Conservation (phyloP, 2,797 vertebrate genomes). For the Tokudaia muenninki region DNA sequence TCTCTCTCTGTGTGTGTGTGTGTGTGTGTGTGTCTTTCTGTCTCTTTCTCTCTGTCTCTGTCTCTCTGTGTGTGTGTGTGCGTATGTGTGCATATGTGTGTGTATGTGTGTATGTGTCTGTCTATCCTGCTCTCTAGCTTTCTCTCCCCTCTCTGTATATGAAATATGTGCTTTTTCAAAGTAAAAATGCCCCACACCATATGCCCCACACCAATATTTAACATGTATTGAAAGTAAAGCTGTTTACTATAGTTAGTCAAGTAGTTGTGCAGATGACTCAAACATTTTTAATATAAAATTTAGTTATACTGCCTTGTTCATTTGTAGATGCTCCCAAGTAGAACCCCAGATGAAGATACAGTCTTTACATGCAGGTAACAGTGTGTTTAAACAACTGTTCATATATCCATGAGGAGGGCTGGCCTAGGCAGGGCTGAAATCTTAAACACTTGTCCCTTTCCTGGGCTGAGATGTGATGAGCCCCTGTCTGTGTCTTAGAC, state of each 20-base stretch:
- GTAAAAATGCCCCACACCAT: background rate
- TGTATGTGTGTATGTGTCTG: background rate
- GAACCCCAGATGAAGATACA: background rate
- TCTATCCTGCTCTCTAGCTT: background rate
- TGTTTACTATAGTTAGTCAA: background rate
- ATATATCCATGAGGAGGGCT: background rate
- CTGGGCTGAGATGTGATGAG: background rate
- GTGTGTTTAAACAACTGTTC: background rate
- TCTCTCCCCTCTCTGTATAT: background rate
- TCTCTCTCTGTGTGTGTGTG: too few species aligned
- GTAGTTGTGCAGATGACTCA: background rate
- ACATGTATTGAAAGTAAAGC: background rate
- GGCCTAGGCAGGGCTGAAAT: background rate
- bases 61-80: too few species aligned
- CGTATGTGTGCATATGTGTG: too few species aligned
- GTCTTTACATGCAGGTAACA: background rate
- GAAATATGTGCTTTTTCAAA: background rate
- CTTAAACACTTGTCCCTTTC: background rate
- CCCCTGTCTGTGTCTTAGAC: background rate
- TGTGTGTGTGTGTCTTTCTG: background rate
- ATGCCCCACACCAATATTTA: background rate
- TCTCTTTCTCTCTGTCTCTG: too few species aligned
- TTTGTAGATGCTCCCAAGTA: conserved; percentile 3
- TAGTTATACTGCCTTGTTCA: background rate
- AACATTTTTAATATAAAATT: conserved; percentile 30